phyloP scores from a whole-genome alignment of 2,797 vertebrate species.

The Trichosurus vulpecula region DNA sequence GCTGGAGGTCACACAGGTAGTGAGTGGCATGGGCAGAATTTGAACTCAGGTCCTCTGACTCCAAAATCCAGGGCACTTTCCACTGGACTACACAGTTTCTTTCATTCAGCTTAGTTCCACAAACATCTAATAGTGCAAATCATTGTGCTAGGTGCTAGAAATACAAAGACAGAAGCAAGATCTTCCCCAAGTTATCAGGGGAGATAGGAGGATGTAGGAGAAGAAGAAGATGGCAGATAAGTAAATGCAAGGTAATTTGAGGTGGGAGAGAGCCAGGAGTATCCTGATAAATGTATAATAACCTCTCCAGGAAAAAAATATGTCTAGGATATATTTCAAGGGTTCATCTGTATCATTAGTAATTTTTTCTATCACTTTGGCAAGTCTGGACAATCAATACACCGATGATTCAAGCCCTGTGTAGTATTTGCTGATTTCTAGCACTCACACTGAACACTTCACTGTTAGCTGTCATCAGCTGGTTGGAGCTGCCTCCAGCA shows the following conservation, averaged over 20 bases:
- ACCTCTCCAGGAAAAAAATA: neutral
- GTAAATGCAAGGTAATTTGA: neutral
- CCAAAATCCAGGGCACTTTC: neutral
- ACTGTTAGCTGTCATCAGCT: neutral
- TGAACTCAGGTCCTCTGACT: neutral
- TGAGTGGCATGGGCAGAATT: neutral
- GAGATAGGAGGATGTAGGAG: neutral
- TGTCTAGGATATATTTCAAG: neutral
- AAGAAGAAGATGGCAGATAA: neutral
- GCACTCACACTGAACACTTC: neutral
- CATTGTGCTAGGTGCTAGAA: neutral
- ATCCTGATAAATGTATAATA: neutral
- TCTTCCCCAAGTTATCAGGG: neutral
- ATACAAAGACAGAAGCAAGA: neutral
- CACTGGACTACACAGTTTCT: neutral
- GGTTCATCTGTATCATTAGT: neutral
- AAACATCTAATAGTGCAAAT: neutral
- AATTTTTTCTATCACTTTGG: neutral
- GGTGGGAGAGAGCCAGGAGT: neutral
- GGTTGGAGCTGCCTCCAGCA: neutral
- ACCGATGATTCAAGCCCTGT: neutral
- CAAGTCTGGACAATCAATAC: neutral
- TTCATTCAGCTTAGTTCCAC: neutral
- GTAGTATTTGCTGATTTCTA: neutral
- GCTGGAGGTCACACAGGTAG: neutral